phyloP scores from a whole-genome alignment of 1,140 invertebrate genomes.

The Lepidurus arcticus region DNA sequence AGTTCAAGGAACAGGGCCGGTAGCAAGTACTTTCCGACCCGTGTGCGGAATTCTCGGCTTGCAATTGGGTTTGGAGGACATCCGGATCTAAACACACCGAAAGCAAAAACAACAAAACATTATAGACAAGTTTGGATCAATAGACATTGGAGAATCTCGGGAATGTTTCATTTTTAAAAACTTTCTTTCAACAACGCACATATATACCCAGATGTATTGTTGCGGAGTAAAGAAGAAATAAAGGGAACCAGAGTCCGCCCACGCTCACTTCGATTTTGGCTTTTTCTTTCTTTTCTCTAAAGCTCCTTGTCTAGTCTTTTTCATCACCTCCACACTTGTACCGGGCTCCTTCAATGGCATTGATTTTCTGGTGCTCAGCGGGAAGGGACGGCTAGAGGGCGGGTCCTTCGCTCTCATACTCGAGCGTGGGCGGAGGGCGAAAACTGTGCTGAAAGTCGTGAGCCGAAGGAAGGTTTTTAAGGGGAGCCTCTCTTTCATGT shows the following conservation, averaged over 20 bases:
- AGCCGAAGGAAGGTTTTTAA: not conserved
- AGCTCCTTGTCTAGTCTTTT: not conserved
- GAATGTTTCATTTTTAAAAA: too few species aligned
- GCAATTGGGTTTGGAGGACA: conserved; percentile 31
- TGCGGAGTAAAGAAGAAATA: not conserved
- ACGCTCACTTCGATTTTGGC: not conserved
- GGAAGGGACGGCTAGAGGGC: not conserved
- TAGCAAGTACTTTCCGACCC: conserved; percentile 30
- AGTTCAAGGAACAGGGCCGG: conserved; percentile 34
- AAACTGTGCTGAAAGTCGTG: not conserved
- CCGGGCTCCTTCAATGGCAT: not conserved
- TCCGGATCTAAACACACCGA: conserved; percentile 27
- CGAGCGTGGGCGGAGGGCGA: not conserved
- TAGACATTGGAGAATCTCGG: too few species aligned
- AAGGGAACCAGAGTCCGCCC: not conserved
- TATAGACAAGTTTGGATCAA: too few species aligned
- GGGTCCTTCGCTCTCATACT: not conserved
- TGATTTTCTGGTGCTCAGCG: not conserved
- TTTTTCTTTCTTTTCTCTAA: not conserved
- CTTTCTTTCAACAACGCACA: too few species aligned
- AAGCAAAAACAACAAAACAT: not conserved
- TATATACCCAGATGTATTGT: too few species aligned
- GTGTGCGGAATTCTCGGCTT: conserved; percentile 32
- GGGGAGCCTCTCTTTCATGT: not conserved
- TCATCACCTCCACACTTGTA: not conserved